phyloP scores from a whole-genome alignment of 2,113 vertebrate species.

The Athene cunicularia region DNA sequence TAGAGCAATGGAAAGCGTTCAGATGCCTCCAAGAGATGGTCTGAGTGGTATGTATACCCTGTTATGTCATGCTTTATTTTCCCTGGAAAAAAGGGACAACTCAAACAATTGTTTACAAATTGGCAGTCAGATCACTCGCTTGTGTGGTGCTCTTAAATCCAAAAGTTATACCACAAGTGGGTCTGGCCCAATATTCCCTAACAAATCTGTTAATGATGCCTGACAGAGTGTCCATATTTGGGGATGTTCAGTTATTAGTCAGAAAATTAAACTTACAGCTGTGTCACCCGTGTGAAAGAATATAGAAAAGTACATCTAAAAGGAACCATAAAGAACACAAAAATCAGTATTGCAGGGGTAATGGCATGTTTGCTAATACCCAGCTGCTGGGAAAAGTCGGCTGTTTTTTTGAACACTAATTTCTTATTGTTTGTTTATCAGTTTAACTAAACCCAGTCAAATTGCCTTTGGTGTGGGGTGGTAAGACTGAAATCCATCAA shows the following conservation, averaged over 20 bases:
- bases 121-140: background rate
- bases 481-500: background rate
- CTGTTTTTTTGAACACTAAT: background rate
- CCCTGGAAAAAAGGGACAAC: background rate
- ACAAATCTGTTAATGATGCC: slow-evolving; percentile 16
- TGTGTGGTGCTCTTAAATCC: background rate
- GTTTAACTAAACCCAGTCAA: background rate
- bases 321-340: background rate
- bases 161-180: background rate
- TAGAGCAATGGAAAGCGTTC: background rate
- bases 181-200: background rate
- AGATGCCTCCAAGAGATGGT: background rate
- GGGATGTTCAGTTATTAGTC: slow-evolving; percentile 33
- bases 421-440: background rate
- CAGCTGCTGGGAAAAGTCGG: background rate
- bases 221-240: background rate
- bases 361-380: background rate
- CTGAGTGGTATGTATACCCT: background rate
- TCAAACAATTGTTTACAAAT: background rate
- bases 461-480: background rate
- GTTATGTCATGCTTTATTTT: background rate
- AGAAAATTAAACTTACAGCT: slow-evolving; percentile 23
- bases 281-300: slow-evolving; percentile 2
- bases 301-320: background rate
- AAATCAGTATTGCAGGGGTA: slow-evolving; percentile 21